A percentile compares a stretch with the other conserved stretches of the same genome.
Conservation (phyloP, 2,113 vertebrate species). For the Pithys albifrons region DNA sequence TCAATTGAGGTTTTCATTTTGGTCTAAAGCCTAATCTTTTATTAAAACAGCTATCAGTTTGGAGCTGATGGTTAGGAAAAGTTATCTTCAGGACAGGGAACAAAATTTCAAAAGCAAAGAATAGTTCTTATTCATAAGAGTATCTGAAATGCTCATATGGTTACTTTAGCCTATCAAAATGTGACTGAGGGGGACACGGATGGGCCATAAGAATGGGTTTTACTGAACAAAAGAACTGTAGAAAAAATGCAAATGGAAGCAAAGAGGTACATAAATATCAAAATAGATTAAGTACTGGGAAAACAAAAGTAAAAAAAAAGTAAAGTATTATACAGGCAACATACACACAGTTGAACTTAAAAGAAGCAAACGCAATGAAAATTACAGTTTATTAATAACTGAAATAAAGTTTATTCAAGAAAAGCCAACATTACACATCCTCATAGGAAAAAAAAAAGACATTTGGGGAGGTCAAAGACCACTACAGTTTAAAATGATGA, state of each 20-base stretch:
- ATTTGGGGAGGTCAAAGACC: slow-evolving; percentile 71
- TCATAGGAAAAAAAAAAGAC: slow-evolving; percentile 54
- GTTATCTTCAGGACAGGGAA: slow-evolving; percentile 29
- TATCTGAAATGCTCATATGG: background rate
- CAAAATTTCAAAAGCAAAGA: slow-evolving; percentile 5
- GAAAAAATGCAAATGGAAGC: slow-evolving; percentile 22
- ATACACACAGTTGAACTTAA: slow-evolving; percentile 69
- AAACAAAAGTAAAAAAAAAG: slow-evolving; percentile 37
- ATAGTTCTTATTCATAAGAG: background rate
- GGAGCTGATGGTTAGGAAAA: background rate
- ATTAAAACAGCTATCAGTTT: background rate
- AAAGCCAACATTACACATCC: slow-evolving; percentile 72
- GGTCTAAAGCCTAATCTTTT: slow-evolving; percentile 23
- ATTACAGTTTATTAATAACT: slow-evolving; percentile 70
- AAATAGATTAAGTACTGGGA: slow-evolving; percentile 38
- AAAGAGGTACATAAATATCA: slow-evolving; percentile 13
- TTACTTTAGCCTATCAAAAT: background rate
- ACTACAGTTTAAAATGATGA: slow-evolving; percentile 79
- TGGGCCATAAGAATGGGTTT: background rate
- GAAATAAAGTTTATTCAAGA: slow-evolving; percentile 78
- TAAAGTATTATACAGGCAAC: slow-evolving; percentile 45
- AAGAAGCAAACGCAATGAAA: slow-evolving; percentile 67
- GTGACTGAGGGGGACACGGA: background rate
- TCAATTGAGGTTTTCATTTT: background rate
- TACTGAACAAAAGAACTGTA: slow-evolving; percentile 1